Base-by-base conservation (phyloP, 2,797 vertebrate genomes). In the Sitta carolinensis region DNA sequence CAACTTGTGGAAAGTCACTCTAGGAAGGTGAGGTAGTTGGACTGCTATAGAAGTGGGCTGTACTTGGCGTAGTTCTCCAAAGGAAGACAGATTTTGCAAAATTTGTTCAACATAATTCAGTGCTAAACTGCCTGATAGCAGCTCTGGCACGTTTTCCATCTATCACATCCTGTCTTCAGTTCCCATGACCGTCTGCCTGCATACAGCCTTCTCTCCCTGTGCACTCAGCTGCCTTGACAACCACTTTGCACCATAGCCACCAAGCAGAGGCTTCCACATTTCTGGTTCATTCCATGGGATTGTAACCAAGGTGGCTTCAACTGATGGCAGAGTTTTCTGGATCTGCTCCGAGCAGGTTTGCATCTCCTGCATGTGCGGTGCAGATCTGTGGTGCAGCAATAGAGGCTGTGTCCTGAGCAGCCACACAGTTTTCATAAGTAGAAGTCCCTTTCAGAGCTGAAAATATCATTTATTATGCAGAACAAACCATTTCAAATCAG, bases 51-150 rank as follows among this genome's bases (percentile, higher is more conserved):
- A 64, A 94, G 78, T 68, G 67, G 64, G 88, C 54, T 63, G 42
- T 38, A 38, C 76, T 92, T 96, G 92, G 72, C 87, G 30, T 9
- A 83, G 54, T 36, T 74, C 54, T 80, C 66, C 70, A 88, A 77
- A 93, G 83, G 76, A 86, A 94, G 70, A 38, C 70, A 95, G 87
- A 90, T 93, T 93, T 96, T 84, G 64, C 67, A 68, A 67, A 77
- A 91, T 85, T 95, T 87, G 81, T 84, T 87, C 77, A 66, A 63
- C 67, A 81, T 64, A 83, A 94, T 95, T 94, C 89, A 92, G 79
- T n/a, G 94, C 77, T 92, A 59, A 92, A 84, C 61, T 83, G 62
- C 43, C 52, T 77, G 90, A 76, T 86, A 70, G 68, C 16, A 38
- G 76, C 69, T 94, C 74, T 76, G 64, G 80, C 47, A 32, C 38